phyloP scores from a whole-genome alignment of 1,140 invertebrate species.

The Lordiphosa collinella region DNA sequence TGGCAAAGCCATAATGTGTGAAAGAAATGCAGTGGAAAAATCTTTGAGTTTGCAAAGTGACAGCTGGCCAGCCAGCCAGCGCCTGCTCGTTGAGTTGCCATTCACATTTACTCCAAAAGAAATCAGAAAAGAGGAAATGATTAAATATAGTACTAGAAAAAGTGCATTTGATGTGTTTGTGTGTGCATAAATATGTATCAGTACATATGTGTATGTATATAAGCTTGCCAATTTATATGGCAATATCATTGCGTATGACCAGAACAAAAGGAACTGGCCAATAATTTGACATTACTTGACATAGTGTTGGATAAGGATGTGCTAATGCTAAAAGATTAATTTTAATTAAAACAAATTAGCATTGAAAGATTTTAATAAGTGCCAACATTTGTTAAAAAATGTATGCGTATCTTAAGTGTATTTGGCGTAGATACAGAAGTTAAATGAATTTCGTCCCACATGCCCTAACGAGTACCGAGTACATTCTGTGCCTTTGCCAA shows the following conservation, averaged over 20 bases:
- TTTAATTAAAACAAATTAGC: too few species aligned
- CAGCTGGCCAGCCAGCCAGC: slow-evolving; percentile 17
- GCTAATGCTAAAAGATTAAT: too few species aligned
- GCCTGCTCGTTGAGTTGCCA: too few species aligned
- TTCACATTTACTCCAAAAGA: too few species aligned
- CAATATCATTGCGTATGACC: slow-evolving; percentile 56
- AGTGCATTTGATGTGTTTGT: slow-evolving; percentile 30
- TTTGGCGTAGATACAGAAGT: too few species aligned
- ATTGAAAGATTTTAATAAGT: too few species aligned
- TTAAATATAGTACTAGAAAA: slow-evolving; percentile 1
- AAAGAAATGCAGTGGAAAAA: background rate
- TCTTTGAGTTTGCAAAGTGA: slow-evolving; percentile 4
- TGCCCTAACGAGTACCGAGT: slow-evolving; percentile 23
- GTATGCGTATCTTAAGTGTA: background rate
- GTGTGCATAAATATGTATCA: background rate
- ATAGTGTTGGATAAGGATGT: slow-evolving; percentile 41
- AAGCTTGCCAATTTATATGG: slow-evolving; percentile 44
- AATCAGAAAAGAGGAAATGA: slow-evolving; percentile 18
- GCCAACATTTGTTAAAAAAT: too few species aligned
- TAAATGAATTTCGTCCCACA: slow-evolving; percentile 6
- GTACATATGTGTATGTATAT: slow-evolving; percentile 18
- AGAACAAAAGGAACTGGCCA: too few species aligned
- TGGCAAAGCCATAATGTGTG: slow-evolving; percentile 1
- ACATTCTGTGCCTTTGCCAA: slow-evolving; percentile 17
- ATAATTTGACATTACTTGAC: too few species aligned